phyloP scores from a whole-genome alignment of 2,888 invertebrate genomes.

The Notocelia uddmanniana region DNA sequence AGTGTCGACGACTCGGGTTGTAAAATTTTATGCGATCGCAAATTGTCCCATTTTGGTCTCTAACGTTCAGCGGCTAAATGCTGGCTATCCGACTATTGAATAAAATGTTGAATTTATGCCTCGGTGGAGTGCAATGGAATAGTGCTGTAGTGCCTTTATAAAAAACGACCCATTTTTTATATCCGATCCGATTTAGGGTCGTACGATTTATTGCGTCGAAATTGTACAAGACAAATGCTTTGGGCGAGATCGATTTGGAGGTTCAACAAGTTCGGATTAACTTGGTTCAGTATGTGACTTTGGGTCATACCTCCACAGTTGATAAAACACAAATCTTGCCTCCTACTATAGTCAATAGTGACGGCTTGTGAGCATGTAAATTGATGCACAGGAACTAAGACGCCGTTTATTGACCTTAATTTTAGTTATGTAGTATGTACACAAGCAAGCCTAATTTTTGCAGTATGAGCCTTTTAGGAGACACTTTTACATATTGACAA shows the following conservation, averaged over 20 bases:
- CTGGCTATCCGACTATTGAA: slow-evolving; percentile 40
- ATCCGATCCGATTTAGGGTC: slow-evolving; percentile 34
- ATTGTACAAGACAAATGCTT: slow-evolving; percentile 33
- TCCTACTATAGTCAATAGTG: no score
- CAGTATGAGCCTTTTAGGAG: no score
- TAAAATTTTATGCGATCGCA: slow-evolving; percentile 46
- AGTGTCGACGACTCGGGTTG: slow-evolving; percentile 41
- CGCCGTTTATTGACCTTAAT: no score
- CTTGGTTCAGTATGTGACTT: neutral
- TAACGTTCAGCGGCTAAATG: slow-evolving; percentile 44
- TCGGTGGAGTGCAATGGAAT: slow-evolving; percentile 37
- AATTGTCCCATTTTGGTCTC: slow-evolving; percentile 46
- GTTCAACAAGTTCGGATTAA: slow-evolving; percentile 34
- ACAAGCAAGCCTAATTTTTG: no score
- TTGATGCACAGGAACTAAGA: no score
- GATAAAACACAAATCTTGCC: no score
- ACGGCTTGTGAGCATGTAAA: no score
- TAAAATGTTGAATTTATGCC: slow-evolving; percentile 43
- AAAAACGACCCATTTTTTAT: slow-evolving; percentile 38
- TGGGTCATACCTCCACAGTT: no score
- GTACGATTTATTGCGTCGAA: slow-evolving; percentile 31
- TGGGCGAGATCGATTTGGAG: slow-evolving; percentile 9
- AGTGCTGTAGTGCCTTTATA: slow-evolving; percentile 37
- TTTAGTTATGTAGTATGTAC: no score
- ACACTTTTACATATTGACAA: no score